Percentiles rank a stretch among this genome's conserved stretches.
Conservation (phyloP, 2,113 vertebrate species). For the Sebastes schlegelii region DNA sequence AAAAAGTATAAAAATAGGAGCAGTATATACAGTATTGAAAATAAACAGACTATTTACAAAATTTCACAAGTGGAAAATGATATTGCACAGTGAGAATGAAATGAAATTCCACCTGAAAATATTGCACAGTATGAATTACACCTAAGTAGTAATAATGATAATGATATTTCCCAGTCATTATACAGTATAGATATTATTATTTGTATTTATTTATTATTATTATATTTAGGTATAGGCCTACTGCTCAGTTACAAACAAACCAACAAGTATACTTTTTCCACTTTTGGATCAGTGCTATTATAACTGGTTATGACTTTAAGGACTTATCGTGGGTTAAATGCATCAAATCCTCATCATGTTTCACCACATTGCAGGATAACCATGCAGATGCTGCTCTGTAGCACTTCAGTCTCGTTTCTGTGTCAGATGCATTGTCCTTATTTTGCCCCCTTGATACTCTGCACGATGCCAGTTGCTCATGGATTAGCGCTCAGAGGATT, state of each 20-base stretch:
- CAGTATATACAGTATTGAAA: no score
- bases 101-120: no score
- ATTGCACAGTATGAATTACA: no score
- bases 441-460: slow-evolving; percentile 17
- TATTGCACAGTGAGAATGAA: no score
- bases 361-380: neutral
- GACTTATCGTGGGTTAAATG: neutral
- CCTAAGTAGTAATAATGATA: no score
- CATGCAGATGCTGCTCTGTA: neutral
- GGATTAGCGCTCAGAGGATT: slow-evolving; percentile 51
- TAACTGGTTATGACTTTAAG: neutral
- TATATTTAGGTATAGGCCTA: no score
- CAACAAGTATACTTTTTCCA: neutral
- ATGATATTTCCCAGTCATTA: no score
- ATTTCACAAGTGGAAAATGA: no score
- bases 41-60: no score
- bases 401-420: slow-evolving; percentile 8
- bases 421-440: slow-evolving; percentile 7
- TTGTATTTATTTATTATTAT: no score
- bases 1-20: no score
- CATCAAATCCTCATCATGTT: neutral
- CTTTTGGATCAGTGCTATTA: neutral
- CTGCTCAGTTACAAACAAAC: neutral
- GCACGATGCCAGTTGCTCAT: slow-evolving; percentile 21
- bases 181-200: no score